Conservation (phyloP, 2,797 vertebrate genomes). For the Acrocephalus scirpaceus region DNA sequence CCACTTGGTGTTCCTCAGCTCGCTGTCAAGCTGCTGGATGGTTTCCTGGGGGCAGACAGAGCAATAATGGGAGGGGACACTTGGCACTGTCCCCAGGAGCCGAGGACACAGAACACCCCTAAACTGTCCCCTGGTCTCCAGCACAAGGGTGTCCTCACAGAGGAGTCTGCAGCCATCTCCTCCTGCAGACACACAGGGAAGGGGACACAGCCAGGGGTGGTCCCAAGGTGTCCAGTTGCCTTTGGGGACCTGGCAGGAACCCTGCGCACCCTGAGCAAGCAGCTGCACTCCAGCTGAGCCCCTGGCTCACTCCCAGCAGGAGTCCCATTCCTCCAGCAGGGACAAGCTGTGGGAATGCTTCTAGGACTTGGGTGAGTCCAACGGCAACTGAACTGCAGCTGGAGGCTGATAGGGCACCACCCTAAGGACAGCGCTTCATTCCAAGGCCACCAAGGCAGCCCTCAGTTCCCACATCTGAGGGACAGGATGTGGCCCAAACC, state of each 20-base stretch:
- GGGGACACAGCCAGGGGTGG: too few species aligned
- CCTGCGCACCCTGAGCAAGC: neutral
- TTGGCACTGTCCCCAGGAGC: neutral
- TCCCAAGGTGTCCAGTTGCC: neutral
- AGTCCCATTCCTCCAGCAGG: neutral
- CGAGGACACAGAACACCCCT: neutral
- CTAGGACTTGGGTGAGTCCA: neutral
- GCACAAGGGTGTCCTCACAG: neutral
- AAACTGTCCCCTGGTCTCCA: neutral
- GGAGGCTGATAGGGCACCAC: neutral
- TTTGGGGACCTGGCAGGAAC: neutral
- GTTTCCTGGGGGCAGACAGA: constrained; percentile 78
- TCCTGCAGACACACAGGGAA: neutral
- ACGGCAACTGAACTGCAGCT: neutral
- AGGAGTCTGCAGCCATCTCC: neutral
- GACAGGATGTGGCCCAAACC: rapidly evolving
- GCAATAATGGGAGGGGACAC: rapidly evolving
- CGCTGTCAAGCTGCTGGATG: constrained; percentile 88
- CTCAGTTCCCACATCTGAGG: neutral
- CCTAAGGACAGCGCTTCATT: neutral
- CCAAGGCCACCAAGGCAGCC: neutral
- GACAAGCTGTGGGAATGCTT: neutral
- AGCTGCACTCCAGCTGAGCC: neutral
- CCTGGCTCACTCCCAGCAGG: neutral
- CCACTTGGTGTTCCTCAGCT: constrained; percentile 93